Evolutionary conservation across 2,113 vertebrate species (phyloP).

Genomic region (Myodes glareolus): DNA sequence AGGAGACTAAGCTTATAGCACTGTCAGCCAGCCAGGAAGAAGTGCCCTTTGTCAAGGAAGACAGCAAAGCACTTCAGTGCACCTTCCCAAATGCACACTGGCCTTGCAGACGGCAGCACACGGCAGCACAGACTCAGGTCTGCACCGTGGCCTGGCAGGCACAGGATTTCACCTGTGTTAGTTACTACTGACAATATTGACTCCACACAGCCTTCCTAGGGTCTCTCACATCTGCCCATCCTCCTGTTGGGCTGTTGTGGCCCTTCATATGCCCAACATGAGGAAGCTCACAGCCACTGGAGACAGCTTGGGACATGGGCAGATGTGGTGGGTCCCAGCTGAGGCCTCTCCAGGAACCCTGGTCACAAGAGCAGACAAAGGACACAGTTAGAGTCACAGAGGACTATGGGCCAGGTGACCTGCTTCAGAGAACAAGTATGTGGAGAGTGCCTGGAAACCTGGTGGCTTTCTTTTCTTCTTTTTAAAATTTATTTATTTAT

Average conservation of each 20-base stretch:
- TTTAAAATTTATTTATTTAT: not conserved
- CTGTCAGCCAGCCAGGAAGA: not conserved
- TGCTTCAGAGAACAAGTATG: not conserved
- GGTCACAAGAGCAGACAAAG: not conserved
- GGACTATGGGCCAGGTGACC: no score
- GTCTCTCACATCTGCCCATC: not conserved
- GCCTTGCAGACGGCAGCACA: not conserved
- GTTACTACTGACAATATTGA: not conserved
- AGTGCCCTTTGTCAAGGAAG: fast-evolving
- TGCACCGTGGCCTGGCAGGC: not conserved
- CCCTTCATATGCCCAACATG: not conserved
- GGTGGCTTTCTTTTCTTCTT: not conserved
- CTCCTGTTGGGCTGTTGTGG: not conserved
- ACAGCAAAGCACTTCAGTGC: fast-evolving
- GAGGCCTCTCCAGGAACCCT: not conserved
- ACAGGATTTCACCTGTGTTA: no score
- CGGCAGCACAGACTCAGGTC: no score
- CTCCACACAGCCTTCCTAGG: not conserved
- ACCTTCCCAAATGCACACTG: not conserved
- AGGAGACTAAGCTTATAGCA: not conserved
- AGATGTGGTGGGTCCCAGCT: not conserved
- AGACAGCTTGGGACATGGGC: not conserved
- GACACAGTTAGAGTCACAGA: not conserved
- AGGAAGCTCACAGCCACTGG: not conserved
- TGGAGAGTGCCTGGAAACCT: not conserved